These are phyloP conservation scores for Allacma fusca DNA, from an alignment of 2,888 invertebrate species.

Conservation along the genomic window DNA sequence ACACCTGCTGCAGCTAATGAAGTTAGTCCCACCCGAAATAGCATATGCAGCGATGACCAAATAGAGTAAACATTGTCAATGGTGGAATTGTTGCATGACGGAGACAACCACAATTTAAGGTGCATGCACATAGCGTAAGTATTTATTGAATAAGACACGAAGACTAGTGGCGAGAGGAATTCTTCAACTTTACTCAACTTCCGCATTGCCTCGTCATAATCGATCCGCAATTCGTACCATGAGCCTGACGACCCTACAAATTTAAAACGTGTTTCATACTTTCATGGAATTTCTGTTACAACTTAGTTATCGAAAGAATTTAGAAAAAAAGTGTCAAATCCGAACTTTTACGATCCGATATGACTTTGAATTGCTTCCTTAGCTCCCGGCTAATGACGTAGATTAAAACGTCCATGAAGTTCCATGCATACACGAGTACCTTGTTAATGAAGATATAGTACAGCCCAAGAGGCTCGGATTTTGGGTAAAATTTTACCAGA, in stretches of 20 bases:
- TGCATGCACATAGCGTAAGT: conserved; percentile 13
- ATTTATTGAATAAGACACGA: background rate
- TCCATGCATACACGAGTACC: conserved; percentile 35
- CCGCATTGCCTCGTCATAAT: background rate
- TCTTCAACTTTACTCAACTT: background rate
- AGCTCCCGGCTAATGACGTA: background rate
- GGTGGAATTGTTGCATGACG: background rate
- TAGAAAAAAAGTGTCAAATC: background rate
- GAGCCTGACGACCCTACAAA: background rate
- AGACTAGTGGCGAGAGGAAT: background rate
- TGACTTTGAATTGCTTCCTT: background rate
- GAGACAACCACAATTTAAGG: background rate
- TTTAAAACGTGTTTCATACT: background rate
- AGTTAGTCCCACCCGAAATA: background rate
- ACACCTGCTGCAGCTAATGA: background rate
- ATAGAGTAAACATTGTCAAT: background rate
- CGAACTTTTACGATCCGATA: background rate
- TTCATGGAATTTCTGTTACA: background rate
- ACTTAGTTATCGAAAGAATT: background rate
- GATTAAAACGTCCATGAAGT: conserved; percentile 39
- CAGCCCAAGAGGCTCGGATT: background rate
- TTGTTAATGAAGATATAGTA: conserved; percentile 33
- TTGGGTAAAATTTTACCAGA: background rate
- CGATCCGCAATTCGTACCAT: background rate
- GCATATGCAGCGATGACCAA: background rate